Conservation (phyloP, 1,140 invertebrate species). For the Ooceraea biroi region DNA sequence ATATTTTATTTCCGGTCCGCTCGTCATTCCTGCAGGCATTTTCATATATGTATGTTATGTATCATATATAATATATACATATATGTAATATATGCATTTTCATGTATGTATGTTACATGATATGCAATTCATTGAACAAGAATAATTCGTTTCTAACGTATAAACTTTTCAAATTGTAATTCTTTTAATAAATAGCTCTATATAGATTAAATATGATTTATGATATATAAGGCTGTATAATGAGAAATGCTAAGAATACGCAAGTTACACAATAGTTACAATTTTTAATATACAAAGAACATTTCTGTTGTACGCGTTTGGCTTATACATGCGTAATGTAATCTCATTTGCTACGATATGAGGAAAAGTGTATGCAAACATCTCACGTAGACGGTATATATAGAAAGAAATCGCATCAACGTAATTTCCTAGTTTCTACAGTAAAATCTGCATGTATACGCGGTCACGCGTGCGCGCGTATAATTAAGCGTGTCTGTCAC, state of each 20-base stretch:
- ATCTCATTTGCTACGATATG: neutral
- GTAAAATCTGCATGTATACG: neutral
- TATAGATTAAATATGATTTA: neutral
- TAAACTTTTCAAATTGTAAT: neutral
- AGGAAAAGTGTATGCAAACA: neutral
- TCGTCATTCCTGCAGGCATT: conserved; percentile 24
- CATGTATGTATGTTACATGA: neutral
- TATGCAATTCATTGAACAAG: neutral
- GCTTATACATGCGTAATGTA: neutral
- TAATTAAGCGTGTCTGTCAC: neutral
- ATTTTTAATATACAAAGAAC: neutral
- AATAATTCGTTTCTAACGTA: neutral
- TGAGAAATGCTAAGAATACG: neutral
- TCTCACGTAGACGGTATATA: neutral
- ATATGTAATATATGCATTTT: too few relatives aligned
- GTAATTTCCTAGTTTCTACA: neutral
- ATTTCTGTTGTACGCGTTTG: neutral
- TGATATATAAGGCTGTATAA: neutral
- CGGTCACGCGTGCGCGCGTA: neutral
- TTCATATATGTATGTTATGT: conserved; percentile 4
- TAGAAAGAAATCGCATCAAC: neutral
- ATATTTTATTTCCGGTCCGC: conserved; percentile 59
- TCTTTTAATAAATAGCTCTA: neutral
- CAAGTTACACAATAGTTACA: neutral
- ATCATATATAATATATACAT: neutral